Conservation (phyloP, 2,113 vertebrate species). For the Myxocyprinus asiaticus region DNA sequence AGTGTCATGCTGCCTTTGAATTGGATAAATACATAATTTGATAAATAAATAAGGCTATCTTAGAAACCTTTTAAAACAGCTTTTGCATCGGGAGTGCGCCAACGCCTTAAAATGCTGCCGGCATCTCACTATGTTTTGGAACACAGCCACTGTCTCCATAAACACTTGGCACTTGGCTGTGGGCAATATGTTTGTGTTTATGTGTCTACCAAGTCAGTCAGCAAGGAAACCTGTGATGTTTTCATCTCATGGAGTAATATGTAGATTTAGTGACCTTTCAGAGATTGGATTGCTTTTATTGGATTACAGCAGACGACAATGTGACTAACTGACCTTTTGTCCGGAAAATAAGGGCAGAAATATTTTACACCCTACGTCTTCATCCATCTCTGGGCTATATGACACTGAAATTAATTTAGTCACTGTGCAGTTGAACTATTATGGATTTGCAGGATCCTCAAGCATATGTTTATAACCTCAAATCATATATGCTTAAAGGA, state of each 20-base stretch:
- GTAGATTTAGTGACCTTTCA: conserved; percentile 52
- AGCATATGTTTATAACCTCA: background rate
- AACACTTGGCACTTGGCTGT: too few relatives aligned
- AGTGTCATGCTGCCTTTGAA: too few relatives aligned
- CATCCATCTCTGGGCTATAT: background rate
- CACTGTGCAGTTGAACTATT: conserved; percentile 16
- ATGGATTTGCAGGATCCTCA: background rate
- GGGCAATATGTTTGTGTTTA: background rate
- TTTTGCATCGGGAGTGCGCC: too few relatives aligned
- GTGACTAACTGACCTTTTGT: conserved; percentile 27
- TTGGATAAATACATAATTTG: too few relatives aligned
- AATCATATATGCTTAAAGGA: background rate
- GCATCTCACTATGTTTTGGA: too few relatives aligned
- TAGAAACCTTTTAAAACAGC: too few relatives aligned
- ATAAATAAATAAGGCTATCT: too few relatives aligned
- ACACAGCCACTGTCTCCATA: too few relatives aligned
- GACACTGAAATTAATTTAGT: background rate
- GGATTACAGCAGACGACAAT: conserved; percentile 20
- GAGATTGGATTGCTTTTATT: conserved; percentile 47
- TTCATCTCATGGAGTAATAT: conserved; percentile 43
- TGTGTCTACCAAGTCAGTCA: too few relatives aligned
- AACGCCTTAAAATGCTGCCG: too few relatives aligned
- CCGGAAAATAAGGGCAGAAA: conserved; percentile 12
- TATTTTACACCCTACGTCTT: conserved; percentile 1
- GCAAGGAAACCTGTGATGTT: conserved; percentile 26